Percentiles rank a stretch among this genome's conserved stretches.
Evolutionary conservation across 2,113 vertebrate genomes (phyloP).

Genomic region (Morphnarchus princeps): DNA sequence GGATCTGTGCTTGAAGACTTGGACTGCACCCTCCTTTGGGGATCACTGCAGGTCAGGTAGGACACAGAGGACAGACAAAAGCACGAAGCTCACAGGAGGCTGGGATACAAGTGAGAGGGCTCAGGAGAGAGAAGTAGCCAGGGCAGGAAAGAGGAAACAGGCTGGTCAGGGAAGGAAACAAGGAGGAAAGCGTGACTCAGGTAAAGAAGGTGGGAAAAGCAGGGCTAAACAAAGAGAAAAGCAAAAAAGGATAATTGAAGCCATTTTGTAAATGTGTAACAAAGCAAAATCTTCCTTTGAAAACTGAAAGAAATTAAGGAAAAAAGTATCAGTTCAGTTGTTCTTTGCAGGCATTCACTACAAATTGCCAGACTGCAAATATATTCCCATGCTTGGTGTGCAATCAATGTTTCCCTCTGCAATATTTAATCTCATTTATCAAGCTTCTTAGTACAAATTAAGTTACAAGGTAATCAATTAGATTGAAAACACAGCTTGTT

Average conservation of each 20-base stretch:
- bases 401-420: conserved; percentile 20
- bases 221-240: background rate
- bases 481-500: conserved; percentile 47
- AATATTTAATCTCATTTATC: conserved; percentile 57
- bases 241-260: background rate
- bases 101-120: background rate
- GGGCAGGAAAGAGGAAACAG: background rate
- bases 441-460: conserved; percentile 63
- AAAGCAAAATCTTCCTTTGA: background rate
- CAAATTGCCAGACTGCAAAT: background rate
- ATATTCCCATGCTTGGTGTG: background rate
- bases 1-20: background rate
- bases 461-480: conserved; percentile 61
- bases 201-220: background rate
- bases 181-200: background rate
- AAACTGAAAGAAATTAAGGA: background rate
- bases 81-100: background rate
- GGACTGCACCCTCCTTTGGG: background rate
- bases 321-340: background rate
- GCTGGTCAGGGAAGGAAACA: background rate
- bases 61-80: background rate
- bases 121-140: background rate
- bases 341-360: background rate
- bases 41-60: background rate
- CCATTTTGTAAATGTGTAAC: background rate